A percentile compares a stretch with the other conserved stretches of the same genome.
phyloP scores from a whole-genome alignment of 2,113 vertebrate genomes.

The Chiloscyllium plagiosum region DNA sequence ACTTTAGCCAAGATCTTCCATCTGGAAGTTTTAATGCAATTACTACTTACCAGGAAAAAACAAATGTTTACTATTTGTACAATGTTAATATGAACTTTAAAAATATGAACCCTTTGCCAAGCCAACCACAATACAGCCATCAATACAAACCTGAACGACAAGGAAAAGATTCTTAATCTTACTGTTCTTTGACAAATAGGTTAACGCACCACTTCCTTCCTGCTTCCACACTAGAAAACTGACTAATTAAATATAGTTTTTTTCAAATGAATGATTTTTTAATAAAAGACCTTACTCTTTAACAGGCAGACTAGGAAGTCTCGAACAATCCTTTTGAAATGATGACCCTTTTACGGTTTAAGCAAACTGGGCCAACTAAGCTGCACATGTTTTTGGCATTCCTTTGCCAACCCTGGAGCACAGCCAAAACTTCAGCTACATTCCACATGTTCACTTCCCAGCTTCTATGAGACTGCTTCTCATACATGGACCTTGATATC shows the following conservation, averaged over 20 bases:
- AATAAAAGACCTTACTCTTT: constrained; percentile 40
- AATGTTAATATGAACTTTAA: constrained; percentile 54
- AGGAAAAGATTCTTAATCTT: constrained; percentile 60
- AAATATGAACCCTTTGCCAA: constrained; percentile 54
- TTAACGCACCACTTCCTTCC: constrained; percentile 51
- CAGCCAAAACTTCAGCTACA: constrained; percentile 53
- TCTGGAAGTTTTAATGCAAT: background rate
- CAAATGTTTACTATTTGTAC: background rate
- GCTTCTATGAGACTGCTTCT: constrained; percentile 54
- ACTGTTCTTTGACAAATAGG: constrained; percentile 47
- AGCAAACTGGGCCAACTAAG: constrained; percentile 41
- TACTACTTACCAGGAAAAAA: background rate
- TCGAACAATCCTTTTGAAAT: constrained; percentile 38
- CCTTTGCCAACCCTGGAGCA: constrained; percentile 48
- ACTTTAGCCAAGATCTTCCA: background rate
- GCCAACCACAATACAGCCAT: constrained; percentile 52
- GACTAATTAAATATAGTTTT: constrained; percentile 43
- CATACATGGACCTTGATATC: constrained; percentile 28
- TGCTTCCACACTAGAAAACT: constrained; percentile 47
- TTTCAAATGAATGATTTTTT: constrained; percentile 44
- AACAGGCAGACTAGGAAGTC: constrained; percentile 38
- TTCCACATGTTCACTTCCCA: constrained; percentile 57
- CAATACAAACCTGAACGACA: constrained; percentile 53
- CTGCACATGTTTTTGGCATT: constrained; percentile 47
- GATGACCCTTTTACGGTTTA: constrained; percentile 42